Evolutionary conservation across 1,140 invertebrate species (phyloP).

Genomic region (Cyrtorhinus lividipennis): DNA sequence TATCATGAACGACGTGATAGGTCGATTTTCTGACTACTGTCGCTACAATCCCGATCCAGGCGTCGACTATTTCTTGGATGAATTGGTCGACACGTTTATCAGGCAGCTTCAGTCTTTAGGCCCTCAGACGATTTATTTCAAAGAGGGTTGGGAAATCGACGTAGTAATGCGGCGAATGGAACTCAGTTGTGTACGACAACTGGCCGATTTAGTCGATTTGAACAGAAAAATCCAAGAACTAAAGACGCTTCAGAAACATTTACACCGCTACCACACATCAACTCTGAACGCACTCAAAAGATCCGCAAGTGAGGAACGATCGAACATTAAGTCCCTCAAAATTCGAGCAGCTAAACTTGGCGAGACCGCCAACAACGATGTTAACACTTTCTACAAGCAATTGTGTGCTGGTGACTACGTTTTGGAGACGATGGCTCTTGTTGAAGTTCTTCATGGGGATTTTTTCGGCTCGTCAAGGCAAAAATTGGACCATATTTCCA

Average conservation of each 20-base stretch:
- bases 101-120: neutral
- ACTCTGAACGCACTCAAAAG: too few species aligned
- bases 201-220: too few species aligned
- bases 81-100: neutral
- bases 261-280: too few species aligned
- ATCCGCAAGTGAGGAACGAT: too few species aligned
- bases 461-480: neutral
- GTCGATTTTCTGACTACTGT: neutral
- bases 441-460: neutral
- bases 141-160: slow-evolving; percentile 11
- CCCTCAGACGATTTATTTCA: slow-evolving; percentile 6
- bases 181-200: neutral
- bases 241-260: too few species aligned
- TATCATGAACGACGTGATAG: neutral
- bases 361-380: too few species aligned
- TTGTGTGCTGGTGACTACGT: neutral
- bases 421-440: slow-evolving; percentile 6
- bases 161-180: neutral
- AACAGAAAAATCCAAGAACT: too few species aligned
- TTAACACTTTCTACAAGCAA: too few species aligned
- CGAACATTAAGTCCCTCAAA: too few species aligned
- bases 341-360: too few species aligned
- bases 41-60: neutral
- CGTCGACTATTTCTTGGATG: neutral
- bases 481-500: neutral